Conservation (phyloP, 64 coral and sea anemone genomes). For the Acropora yongei region DNA sequence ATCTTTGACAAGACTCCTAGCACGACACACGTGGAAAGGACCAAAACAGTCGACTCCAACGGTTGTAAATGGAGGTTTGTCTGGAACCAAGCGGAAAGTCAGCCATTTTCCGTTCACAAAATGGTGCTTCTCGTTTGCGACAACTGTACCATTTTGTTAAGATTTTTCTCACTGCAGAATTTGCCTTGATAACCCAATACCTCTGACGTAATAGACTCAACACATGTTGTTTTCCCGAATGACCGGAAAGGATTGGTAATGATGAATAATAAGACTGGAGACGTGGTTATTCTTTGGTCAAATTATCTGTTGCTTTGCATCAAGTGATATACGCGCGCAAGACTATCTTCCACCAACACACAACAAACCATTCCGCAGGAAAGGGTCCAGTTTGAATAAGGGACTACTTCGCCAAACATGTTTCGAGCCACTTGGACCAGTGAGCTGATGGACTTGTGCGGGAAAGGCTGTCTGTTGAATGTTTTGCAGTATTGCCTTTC, state of each 20-base stretch:
- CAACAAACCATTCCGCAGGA: not conserved
- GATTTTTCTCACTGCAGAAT: not conserved
- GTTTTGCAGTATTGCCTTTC: too few species aligned
- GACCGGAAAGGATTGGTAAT: constrained; percentile 23
- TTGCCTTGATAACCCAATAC: constrained; percentile 12
- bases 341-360: constrained; percentile 45
- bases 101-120: constrained; percentile 27
- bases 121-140: not conserved
- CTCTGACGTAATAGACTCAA: not conserved
- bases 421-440: not conserved
- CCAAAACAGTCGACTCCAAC: too few species aligned
- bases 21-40: too few species aligned
- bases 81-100: constrained; percentile 14
- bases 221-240: constrained; percentile 41
- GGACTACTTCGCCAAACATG: not conserved
- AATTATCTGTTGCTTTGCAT: constrained; percentile 50
- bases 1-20: too few species aligned
- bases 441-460: not conserved
- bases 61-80: constrained; percentile 18
- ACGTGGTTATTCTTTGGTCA: constrained; percentile 22
- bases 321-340: not conserved
- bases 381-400: constrained; percentile 20
- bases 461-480: too few species aligned
- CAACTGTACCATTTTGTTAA: not conserved
- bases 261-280: constrained; percentile 4